Base-by-base conservation (phyloP, 1,140 invertebrate species). In the Planococcus citri region DNA sequence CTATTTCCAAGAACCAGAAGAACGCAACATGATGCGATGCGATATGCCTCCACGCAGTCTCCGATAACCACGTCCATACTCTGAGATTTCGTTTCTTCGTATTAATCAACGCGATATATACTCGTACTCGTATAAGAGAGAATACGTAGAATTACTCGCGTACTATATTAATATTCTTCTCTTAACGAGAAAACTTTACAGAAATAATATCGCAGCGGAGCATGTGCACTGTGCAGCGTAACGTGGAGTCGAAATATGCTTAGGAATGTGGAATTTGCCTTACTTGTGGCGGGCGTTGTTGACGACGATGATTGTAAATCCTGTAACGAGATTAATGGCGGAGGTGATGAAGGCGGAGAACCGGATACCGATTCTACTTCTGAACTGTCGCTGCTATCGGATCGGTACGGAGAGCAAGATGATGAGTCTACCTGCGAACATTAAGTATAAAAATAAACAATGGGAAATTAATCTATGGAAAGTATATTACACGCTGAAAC, bases 191-290 rank as follows among this genome's bases (percentile, higher is more conserved):
- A 33, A 33, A 33, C 29, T n/a, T 33, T 12, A 12, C 12, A 33
- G 4, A 12, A 33, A 33, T 33, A 33, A 12, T 33, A 33, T 33
- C 29, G 29, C 29, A 33, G n/a, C 12, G 29, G 10, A 27, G 22
- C 6, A n/a, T n/a, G n/a, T n/a, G n/a, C n/a, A n/a, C n/a, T n/a
- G n/a, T n/a, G n/a, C n/a, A n/a, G n/a, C n/a, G n/a, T n/a, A n/a
- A n/a, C n/a, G n/a, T n/a, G n/a, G n/a, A 64, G 25, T 14, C 8
- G 60, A 17, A 64, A 64, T 17, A 64, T 64, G 60, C 60, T 25
- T 64, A 24, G 60, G 60, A 64, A 64, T 64, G 60, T 64, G 60
- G 60, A 64, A 64, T 64, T 64, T 64, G 60, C 60, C 60, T 64
- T 64, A 64, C 60, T 64, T 64, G 60, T 64, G 20, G 25, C 60